phyloP scores from a whole-genome alignment of 2,797 vertebrate species.

The Gorsachius magnificus region DNA sequence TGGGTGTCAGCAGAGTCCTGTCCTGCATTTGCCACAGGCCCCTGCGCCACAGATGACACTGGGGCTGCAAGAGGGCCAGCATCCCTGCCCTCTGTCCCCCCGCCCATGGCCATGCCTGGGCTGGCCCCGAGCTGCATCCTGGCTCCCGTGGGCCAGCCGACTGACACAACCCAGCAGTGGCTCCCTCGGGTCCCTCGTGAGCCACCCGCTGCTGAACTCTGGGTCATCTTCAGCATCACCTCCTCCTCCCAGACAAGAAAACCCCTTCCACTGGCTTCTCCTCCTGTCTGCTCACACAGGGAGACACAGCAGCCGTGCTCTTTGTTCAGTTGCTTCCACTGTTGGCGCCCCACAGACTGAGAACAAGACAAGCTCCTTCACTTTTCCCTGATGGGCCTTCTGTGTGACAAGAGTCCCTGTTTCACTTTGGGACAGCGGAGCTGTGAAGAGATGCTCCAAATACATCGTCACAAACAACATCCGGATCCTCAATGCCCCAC shows the following conservation, averaged over 20 bases:
- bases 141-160: rapidly evolving
- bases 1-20: too few relatives aligned
- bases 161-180: rapidly evolving
- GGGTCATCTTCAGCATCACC: rapidly evolving
- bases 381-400: rapidly evolving
- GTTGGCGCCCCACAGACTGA: rapidly evolving
- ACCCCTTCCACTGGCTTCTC: not conserved
- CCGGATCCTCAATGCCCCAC: rapidly evolving
- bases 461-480: rapidly evolving
- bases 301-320: rapidly evolving
- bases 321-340: rapidly evolving
- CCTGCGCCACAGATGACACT: not conserved
- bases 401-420: rapidly evolving
- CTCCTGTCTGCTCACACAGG: rapidly evolving
- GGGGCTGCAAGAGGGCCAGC: not conserved
- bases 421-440: not conserved
- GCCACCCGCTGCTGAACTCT: rapidly evolving
- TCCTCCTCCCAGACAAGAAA: not conserved
- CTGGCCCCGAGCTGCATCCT: rapidly evolving
- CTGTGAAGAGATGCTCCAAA: not conserved
- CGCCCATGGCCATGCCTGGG: rapidly evolving
- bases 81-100: rapidly evolving
- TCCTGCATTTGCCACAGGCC: too few relatives aligned
- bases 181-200: rapidly evolving
- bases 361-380: rapidly evolving